Evolutionary conservation across 1,140 invertebrate species (phyloP).

Genomic region (Platyscapa corneri): DNA sequence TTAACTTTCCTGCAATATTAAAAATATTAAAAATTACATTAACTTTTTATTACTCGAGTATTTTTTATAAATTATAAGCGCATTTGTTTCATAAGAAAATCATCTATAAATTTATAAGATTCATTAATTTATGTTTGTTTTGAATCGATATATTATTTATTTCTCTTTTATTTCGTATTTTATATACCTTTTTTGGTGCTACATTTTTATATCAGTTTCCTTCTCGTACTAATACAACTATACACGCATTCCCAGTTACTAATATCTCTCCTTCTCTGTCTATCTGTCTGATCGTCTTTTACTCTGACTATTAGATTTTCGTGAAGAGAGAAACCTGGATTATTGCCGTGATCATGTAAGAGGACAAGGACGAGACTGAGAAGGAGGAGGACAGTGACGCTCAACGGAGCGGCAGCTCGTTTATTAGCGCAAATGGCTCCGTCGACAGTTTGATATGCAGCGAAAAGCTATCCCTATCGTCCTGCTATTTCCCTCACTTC

Average conservation of each 20-base stretch:
- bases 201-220: background rate
- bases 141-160: too few species aligned
- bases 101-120: background rate
- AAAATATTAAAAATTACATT: too few species aligned
- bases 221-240: background rate
- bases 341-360: constrained; percentile 34
- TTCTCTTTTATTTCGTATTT: background rate
- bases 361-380: background rate
- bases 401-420: constrained; percentile 20
- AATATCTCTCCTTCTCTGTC: background rate
- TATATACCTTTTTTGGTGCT: background rate
- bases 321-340: constrained; percentile 6
- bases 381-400: constrained; percentile 8
- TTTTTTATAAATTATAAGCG: too few species aligned
- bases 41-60: too few species aligned
- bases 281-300: background rate
- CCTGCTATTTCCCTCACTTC: background rate
- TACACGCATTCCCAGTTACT: background rate
- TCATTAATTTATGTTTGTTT: background rate
- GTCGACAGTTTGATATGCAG: constrained; percentile 47
- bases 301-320: background rate
- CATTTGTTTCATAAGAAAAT: too few species aligned
- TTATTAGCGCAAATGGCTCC: constrained; percentile 43
- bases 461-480: constrained; percentile 5
- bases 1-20: too few species aligned